A percentile compares a stretch with the other conserved stretches of the same genome.
phyloP scores from a whole-genome alignment of 2,113 vertebrate genomes.

The Echinops telfairi region DNA sequence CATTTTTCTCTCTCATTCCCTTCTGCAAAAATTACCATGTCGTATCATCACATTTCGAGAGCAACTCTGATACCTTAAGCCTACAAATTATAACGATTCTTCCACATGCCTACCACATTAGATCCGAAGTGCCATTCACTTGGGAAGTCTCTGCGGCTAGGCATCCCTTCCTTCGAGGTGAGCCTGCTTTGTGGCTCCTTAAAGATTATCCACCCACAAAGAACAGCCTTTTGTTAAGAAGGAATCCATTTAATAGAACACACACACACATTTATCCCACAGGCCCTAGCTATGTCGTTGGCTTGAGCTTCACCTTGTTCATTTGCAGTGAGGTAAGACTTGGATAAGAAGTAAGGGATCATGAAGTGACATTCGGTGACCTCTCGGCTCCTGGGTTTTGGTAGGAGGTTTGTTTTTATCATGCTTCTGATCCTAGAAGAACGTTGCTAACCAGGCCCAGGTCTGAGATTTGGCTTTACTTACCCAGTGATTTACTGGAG shows the following conservation, averaged over 20 bases:
- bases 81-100: slow-evolving; percentile 53
- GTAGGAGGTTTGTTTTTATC: background rate
- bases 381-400: background rate
- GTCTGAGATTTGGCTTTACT: background rate
- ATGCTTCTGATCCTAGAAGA: background rate
- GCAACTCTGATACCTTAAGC: slow-evolving; percentile 26
- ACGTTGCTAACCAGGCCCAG: background rate
- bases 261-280: too few species aligned
- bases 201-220: slow-evolving; percentile 13
- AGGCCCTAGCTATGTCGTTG: background rate
- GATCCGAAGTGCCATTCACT: slow-evolving; percentile 62
- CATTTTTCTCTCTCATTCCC: background rate
- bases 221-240: background rate
- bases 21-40: background rate
- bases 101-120: slow-evolving; percentile 31
- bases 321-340: background rate
- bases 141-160: background rate
- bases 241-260: slow-evolving; percentile 38
- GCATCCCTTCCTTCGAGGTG: slow-evolving; percentile 21
- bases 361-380: background rate
- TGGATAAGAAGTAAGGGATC: background rate
- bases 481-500: background rate
- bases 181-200: slow-evolving; percentile 19
- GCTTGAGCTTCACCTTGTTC: background rate
- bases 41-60: background rate